phyloP scores from a whole-genome alignment of 2,888 invertebrate species.

The Lochmaea capreae region DNA sequence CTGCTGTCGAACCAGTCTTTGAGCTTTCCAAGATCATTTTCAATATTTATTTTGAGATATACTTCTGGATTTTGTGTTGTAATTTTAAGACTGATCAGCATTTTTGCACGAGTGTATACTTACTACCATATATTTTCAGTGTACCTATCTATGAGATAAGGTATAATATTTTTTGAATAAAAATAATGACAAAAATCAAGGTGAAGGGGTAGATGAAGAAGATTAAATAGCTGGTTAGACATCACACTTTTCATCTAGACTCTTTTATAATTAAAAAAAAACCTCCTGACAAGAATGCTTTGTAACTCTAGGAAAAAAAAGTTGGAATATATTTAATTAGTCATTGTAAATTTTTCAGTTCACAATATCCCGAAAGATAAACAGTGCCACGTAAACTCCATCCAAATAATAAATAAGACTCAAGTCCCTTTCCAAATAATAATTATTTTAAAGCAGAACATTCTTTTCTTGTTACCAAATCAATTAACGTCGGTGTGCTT shows the following conservation, averaged over 20 bases:
- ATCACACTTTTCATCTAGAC: not conserved
- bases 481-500: conserved; percentile 65
- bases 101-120: too few species aligned
- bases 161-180: too few species aligned
- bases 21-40: too few species aligned
- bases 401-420: conserved; percentile 61
- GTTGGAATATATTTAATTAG: conserved; percentile 14
- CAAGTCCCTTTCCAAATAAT: conserved; percentile 56
- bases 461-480: conserved; percentile 65
- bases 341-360: conserved; percentile 19
- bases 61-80: too few species aligned
- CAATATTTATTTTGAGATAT: too few species aligned
- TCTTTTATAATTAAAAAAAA: conserved; percentile 4
- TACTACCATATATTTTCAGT: too few species aligned
- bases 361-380: conserved; percentile 22
- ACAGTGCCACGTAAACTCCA: conserved; percentile 54
- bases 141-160: too few species aligned
- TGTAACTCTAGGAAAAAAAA: conserved; percentile 11
- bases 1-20: too few species aligned
- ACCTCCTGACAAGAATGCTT: conserved; percentile 14
- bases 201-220: too few species aligned
- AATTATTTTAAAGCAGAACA: conserved; percentile 54
- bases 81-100: too few species aligned
- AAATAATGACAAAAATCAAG: too few species aligned
- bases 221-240: too few species aligned